Evolutionary conservation across 2,797 vertebrate species (phyloP), one percentile per base, ranked within the genome.

Genomic region (Phoxinus dragarum): DNA sequence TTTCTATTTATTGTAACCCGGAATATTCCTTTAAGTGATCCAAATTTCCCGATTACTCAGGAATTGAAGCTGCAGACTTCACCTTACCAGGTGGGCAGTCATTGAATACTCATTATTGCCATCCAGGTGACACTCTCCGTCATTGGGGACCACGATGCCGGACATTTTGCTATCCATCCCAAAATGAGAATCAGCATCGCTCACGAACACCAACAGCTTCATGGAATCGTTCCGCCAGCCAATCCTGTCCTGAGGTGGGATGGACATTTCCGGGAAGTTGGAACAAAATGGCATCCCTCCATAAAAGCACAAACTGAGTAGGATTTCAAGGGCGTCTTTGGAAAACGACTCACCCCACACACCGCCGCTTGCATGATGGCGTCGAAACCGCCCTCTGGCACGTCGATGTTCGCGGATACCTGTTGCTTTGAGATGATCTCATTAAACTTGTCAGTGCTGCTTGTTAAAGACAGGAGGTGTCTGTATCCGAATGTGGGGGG

Each of bases 81-180:
- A 86, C 87, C 82, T 94, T 95, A 99, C 98, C 97, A 97, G 94
- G 85, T 96, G 36, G 7, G 95, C 96, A 89, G 98, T 96, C 97
- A 97, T 99, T 89, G 96, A 95, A 86, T 99, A 99, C 88, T 98
- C 97, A 71, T 99, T 99, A 90, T 97, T 97, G 90, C 85, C 93
- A 88, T 99, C 97, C 93, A 99, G 94, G 90, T 99, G 98, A 91
- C 98, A 99, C 88, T 96, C 94, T 0, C 97, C 97, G 5, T 99
- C 98, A 0, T 99, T 99, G 82, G 98, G 98, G 89, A 97, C 95
- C 88, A 99, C 98, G 0, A 99, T 99, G 81, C 98, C 98, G 0
- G 98, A 97, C 93, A 99, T 92, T 93, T 97, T 99, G 89, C 98
- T 99, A 93, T 99, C 98, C 98, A 99, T 99, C 83, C 98, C 98